Conservation (phyloP, 2,113 vertebrate species). For the Nycticryphes semicollaris region DNA sequence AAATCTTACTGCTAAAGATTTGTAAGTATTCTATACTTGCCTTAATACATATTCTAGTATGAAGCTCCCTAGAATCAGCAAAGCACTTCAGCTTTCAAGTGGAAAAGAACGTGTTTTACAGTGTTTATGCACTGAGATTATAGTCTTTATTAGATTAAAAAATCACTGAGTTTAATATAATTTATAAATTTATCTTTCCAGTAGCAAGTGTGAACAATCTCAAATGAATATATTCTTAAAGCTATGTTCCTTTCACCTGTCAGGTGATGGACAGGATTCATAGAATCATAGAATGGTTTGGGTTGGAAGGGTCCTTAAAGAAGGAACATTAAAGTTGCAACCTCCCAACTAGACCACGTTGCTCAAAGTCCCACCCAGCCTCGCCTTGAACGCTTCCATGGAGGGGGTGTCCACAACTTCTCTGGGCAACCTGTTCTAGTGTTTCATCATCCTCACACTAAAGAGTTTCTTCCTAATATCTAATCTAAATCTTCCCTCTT, state of each 20-base stretch:
- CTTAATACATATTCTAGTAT: background rate
- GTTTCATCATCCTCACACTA: background rate
- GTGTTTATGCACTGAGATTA: slow-evolving; percentile 32
- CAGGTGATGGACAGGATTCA: background rate
- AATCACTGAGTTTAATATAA: slow-evolving; percentile 37
- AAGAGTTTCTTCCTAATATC: background rate
- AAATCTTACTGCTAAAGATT: background rate
- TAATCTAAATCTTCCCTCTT: background rate
- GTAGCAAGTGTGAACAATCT: background rate
- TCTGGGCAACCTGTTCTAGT: background rate
- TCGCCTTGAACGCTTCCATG: background rate
- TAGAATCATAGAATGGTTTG: background rate
- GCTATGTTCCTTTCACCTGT: background rate
- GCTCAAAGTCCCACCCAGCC: background rate
- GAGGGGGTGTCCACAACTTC: background rate
- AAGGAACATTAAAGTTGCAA: background rate
- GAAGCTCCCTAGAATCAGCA: background rate
- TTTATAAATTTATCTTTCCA: slow-evolving; percentile 1
- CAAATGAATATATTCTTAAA: background rate
- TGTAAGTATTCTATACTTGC: background rate
- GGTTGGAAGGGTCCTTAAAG: background rate
- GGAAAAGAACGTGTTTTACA: slow-evolving; percentile 45
- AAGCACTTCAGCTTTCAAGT: slow-evolving; percentile 38
- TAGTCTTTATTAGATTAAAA: slow-evolving; percentile 38
- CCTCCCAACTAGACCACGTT: background rate